These are phyloP conservation scores for Stegodyphus dumicola DNA, from an alignment of 1,140 invertebrate species.

Conservation along the genomic window DNA sequence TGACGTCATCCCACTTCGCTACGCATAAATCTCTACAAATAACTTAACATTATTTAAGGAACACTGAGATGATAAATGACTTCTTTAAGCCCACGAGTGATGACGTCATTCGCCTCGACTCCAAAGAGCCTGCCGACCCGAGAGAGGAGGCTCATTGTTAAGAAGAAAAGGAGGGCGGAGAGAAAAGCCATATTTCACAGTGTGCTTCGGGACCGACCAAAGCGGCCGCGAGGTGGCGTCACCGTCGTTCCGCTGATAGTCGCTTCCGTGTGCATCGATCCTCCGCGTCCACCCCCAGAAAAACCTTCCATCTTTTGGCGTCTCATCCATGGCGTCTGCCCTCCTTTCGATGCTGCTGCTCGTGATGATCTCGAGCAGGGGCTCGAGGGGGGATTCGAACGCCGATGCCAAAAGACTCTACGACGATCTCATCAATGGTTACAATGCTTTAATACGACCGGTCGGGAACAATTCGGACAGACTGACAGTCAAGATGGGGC, in stretches of 20 bases:
- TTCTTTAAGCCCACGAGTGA: too few relatives aligned
- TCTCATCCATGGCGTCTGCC: slow-evolving; percentile 5
- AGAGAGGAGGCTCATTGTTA: too few relatives aligned
- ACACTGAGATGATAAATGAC: too few relatives aligned
- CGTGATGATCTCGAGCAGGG: not conserved
- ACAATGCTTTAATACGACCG: slow-evolving; percentile 97
- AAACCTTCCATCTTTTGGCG: slow-evolving; percentile 29
- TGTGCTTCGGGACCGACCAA: too few relatives aligned
- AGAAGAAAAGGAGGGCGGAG: too few relatives aligned
- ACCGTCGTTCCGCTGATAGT: not conserved
- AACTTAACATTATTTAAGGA: too few relatives aligned
- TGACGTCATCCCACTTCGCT: too few relatives aligned
- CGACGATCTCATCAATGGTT: slow-evolving; percentile 94
- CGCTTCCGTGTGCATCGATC: slow-evolving; percentile 13
- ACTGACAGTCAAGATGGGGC: slow-evolving; percentile 95
- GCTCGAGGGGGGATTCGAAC: slow-evolving; percentile 72
- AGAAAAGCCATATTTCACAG: too few relatives aligned
- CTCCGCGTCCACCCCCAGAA: slow-evolving; percentile 6
- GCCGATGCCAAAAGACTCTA: slow-evolving; percentile 93
- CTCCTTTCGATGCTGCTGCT: not conserved
- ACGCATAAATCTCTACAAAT: too few relatives aligned
- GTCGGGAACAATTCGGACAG: slow-evolving; percentile 96
- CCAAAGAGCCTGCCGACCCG: too few relatives aligned
- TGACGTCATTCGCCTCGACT: too few relatives aligned
- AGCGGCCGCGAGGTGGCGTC: not conserved